These are phyloP conservation scores for Eupithecia centaureata DNA, from an alignment of 2,888 invertebrate genomes.

Conservation along the genomic window DNA sequence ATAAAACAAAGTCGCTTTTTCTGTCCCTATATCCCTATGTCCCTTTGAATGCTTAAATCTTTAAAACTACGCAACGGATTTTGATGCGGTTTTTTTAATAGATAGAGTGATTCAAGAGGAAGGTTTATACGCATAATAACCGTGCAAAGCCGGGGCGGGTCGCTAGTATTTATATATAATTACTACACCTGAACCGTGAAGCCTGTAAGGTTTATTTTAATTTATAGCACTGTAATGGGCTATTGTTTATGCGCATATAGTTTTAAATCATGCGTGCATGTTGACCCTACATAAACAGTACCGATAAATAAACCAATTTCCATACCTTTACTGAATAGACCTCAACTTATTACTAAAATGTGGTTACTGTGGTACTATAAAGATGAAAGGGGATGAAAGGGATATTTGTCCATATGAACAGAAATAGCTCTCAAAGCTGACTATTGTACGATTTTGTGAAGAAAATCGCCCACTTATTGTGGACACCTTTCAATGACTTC, in stretches of 20 bases:
- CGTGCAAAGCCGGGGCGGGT: no score
- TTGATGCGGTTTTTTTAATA: no score
- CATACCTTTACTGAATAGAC: neutral
- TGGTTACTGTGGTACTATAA: neutral
- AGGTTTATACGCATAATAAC: no score
- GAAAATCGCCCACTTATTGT: neutral
- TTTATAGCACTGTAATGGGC: neutral
- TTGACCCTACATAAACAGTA: neutral
- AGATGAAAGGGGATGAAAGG: neutral
- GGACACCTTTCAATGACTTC: conserved; percentile 10
- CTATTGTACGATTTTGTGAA: neutral
- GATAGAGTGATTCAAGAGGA: no score
- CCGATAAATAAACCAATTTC: neutral
- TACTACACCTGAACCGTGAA: no score
- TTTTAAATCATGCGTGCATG: neutral
- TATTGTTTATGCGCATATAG: neutral
- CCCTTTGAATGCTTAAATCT: no score
- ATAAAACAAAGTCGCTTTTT: no score
- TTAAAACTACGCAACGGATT: no score
- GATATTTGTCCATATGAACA: neutral
- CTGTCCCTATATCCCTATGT: no score
- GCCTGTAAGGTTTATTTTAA: neutral
- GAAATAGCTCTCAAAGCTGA: neutral
- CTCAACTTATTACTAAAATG: neutral
- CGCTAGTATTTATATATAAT: no score